phyloP scores from a whole-genome alignment of 1,140 invertebrate genomes.

The Acarapis woodi region DNA sequence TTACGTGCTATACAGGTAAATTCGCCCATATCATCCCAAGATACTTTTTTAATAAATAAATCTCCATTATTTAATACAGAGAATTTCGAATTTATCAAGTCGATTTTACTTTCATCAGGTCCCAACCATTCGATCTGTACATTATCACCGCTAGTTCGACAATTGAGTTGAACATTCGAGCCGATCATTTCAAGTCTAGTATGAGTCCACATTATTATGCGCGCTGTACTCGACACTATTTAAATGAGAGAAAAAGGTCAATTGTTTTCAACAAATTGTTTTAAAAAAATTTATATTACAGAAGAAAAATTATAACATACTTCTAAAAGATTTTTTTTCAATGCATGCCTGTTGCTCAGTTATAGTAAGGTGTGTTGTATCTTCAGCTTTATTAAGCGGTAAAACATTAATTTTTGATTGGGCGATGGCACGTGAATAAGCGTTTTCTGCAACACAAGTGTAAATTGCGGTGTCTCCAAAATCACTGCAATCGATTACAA shows the following conservation, averaged over 20 bases:
- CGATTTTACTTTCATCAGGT: conserved; percentile 20
- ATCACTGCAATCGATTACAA: conserved; percentile 29
- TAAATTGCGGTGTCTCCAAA: conserved; percentile 28
- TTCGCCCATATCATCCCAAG: conserved; percentile 45
- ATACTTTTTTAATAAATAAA: conserved; percentile 31
- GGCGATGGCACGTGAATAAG: conserved; percentile 23
- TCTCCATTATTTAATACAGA: conserved; percentile 36
- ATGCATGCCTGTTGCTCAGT: neutral
- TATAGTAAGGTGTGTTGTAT: neutral
- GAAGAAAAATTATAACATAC: too few species aligned
- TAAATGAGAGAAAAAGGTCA: neutral
- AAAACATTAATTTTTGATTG: conserved; percentile 14
- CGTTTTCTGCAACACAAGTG: conserved; percentile 36
- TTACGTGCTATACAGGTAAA: conserved; percentile 42
- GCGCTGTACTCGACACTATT: conserved; percentile 13
- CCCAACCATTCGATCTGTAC: conserved; percentile 31
- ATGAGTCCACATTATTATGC: conserved; percentile 21
- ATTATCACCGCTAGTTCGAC: conserved; percentile 31
- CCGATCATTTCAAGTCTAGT: conserved; percentile 24
- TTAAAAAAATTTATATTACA: too few species aligned
- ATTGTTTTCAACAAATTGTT: neutral
- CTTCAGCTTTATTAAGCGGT: neutral
- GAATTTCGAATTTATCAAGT: conserved; percentile 8
- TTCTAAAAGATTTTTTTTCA: too few species aligned
- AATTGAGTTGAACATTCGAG: conserved; percentile 32